Evolutionary conservation across 1,140 invertebrate species (phyloP).

Genomic region (Saxidomus purpurata): DNA sequence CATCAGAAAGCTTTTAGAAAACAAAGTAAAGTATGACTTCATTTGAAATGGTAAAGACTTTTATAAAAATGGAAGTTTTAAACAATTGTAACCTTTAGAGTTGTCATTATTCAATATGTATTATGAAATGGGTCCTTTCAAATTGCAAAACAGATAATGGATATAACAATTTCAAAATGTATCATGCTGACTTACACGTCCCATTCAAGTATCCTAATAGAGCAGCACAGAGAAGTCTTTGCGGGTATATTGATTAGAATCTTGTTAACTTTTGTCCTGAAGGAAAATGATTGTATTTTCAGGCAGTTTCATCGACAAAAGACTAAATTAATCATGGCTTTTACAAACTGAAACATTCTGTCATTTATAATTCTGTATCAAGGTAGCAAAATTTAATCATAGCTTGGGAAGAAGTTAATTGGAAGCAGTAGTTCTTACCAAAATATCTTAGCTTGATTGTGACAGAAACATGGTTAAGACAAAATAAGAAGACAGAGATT

Average conservation of each 20-base stretch:
- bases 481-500: too few species aligned
- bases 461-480: too few species aligned
- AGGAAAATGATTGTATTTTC: slow-evolving; percentile 24
- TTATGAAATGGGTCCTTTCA: background rate
- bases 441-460: too few species aligned
- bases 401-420: too few species aligned
- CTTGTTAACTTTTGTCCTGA: slow-evolving; percentile 23
- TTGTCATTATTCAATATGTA: slow-evolving; percentile 1
- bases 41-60: too few species aligned
- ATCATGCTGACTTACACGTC: background rate
- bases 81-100: background rate
- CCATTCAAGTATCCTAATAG: background rate
- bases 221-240: background rate
- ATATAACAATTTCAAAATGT: slow-evolving; percentile 1
- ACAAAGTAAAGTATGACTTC: too few species aligned
- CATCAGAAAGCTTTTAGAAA: too few species aligned
- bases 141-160: background rate
- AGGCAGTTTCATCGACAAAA: background rate
- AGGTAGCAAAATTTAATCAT: too few species aligned
- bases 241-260: slow-evolving; percentile 43
- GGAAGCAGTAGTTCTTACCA: too few species aligned
- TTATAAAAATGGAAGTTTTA: too few species aligned
- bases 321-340: background rate
- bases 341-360: background rate
- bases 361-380: too few species aligned